phyloP scores from a whole-genome alignment of 35 echinoderm and acorn worm species.

The Anneissia japonica region DNA sequence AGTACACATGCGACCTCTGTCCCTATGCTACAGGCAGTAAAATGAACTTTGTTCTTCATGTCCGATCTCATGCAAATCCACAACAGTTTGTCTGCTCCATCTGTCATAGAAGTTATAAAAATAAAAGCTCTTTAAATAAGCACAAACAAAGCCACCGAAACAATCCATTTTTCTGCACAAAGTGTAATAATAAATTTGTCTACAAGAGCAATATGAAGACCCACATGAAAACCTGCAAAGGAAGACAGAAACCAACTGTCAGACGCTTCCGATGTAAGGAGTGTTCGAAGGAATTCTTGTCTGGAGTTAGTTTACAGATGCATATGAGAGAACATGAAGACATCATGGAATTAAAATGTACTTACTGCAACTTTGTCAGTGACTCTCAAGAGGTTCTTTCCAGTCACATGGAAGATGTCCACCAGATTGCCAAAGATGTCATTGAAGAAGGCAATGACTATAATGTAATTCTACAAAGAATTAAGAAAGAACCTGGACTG shows the following conservation, averaged over 20 bases:
- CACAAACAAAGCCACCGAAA: not conserved
- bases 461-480: not conserved
- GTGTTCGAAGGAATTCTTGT: not conserved
- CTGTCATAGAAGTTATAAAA: not conserved
- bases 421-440: not conserved
- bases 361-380: not conserved
- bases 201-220: not conserved
- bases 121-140: not conserved
- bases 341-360: not conserved
- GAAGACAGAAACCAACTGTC: not conserved
- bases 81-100: not conserved
- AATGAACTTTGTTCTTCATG: not conserved
- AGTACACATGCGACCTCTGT: not conserved
- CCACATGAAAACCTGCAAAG: not conserved
- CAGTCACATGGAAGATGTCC: not conserved
- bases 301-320: not conserved
- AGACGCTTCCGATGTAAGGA: not conserved
- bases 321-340: not conserved
- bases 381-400: not conserved
- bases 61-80: not conserved
- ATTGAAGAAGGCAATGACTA: not conserved
- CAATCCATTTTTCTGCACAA: not conserved
- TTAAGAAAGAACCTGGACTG: not conserved
- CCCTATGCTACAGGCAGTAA: not conserved
- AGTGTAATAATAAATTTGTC: not conserved